Conservation (phyloP, 2,113 vertebrate genomes). For the Maccullochella peelii region DNA sequence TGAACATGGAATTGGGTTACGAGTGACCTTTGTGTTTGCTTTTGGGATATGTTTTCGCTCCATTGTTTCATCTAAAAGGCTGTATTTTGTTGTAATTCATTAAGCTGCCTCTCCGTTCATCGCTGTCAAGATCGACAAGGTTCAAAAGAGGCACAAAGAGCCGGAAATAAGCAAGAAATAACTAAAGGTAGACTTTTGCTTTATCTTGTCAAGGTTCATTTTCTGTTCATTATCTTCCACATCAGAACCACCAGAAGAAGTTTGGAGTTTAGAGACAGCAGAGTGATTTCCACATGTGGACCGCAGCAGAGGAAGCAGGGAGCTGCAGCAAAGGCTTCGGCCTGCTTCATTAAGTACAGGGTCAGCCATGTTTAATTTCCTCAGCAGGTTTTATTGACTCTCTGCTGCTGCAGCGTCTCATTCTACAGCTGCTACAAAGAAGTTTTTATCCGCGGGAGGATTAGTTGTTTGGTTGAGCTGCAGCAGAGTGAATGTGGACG, state of each 20-base stretch:
- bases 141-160: not conserved
- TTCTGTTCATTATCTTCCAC: not conserved
- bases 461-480: not conserved
- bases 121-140: not conserved
- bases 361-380: constrained; percentile 40
- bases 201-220: not conserved
- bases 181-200: not conserved
- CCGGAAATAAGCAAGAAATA: not conserved
- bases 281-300: not conserved
- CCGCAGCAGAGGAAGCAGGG: constrained; percentile 3
- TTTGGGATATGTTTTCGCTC: not conserved
- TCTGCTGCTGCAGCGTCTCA: not conserved
- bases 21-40: not conserved
- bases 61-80: too few species aligned
- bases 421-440: constrained; percentile 9
- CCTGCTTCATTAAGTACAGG: constrained; percentile 38
- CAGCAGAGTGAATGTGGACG: constrained; percentile 9
- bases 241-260: not conserved
- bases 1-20: too few species aligned
- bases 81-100: not conserved
- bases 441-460: not conserved
- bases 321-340: not conserved
- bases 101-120: not conserved
- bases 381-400: constrained; percentile 28
- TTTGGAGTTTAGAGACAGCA: not conserved